Conservation (phyloP, 2,888 invertebrate genomes). For the Pediacus dermestoides region DNA sequence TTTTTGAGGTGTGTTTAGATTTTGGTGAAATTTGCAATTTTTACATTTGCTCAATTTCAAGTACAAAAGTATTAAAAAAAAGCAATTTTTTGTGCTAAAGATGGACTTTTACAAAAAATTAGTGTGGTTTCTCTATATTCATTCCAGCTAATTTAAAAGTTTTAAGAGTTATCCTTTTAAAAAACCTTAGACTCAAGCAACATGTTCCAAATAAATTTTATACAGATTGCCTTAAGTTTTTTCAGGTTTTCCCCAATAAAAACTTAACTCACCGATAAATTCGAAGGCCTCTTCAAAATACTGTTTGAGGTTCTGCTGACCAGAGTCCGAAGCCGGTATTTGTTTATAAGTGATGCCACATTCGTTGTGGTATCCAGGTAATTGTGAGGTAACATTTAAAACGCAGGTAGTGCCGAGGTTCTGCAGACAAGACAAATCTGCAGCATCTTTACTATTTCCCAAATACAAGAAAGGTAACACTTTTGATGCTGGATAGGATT, state of each 20-base stretch:
- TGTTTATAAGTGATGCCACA: constrained; percentile 68
- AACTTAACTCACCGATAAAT: constrained; percentile 68
- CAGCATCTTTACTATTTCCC: constrained; percentile 78
- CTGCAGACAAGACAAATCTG: constrained; percentile 63
- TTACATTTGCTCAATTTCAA: no score
- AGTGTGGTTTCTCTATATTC: no score
- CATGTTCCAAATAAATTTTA: no score
- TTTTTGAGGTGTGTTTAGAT: no score
- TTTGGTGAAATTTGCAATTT: no score
- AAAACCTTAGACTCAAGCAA: no score
- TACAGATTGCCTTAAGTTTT: no score
- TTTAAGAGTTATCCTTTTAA: no score
- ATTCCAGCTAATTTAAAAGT: constrained; percentile 7
- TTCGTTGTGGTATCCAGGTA: constrained; percentile 67
- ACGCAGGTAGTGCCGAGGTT: constrained; percentile 71
- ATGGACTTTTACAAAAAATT: no score
- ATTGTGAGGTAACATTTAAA: constrained; percentile 76
- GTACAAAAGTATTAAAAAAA: no score
- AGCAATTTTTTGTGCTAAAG: no score
- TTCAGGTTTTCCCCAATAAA: constrained; percentile 2
- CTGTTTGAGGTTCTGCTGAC: constrained; percentile 81
- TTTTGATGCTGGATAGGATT: constrained; percentile 72
- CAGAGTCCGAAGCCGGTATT: constrained; percentile 78
- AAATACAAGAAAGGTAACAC: constrained; percentile 77
- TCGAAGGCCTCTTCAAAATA: constrained; percentile 84